phyloP scores from a whole-genome alignment of 1,140 invertebrate species.

The Gonioctena quinquepunctata region DNA sequence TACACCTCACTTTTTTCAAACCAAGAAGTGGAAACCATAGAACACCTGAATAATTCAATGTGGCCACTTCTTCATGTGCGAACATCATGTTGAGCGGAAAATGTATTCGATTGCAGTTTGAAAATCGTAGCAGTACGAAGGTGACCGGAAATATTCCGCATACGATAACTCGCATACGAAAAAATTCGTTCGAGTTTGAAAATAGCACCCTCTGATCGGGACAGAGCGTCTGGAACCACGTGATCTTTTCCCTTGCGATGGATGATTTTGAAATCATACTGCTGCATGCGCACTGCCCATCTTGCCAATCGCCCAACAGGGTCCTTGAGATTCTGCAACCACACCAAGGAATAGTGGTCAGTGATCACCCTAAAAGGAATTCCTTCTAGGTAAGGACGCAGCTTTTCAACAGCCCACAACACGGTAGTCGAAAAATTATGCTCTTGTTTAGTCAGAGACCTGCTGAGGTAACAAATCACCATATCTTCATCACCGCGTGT shows the following conservation, averaged over 20 bases:
- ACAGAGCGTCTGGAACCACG: not conserved
- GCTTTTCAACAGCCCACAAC: conserved; percentile 55
- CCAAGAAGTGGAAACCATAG: too few relatives aligned
- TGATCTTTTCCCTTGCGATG: not conserved
- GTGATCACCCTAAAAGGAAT: conserved; percentile 56
- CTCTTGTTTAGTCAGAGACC: conserved; percentile 49
- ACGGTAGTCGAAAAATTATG: conserved; percentile 56
- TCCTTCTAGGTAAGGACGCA: conserved; percentile 54
- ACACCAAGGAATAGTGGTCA: conserved; percentile 57
- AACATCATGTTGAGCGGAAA: too few relatives aligned
- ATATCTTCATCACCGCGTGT: conserved; percentile 27
- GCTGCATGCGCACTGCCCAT: conserved; percentile 45
- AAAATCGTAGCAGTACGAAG: too few relatives aligned
- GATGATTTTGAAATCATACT: not conserved
- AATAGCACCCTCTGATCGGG: too few relatives aligned
- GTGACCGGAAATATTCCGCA: too few relatives aligned
- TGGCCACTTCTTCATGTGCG: too few relatives aligned
- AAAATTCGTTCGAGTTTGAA: too few relatives aligned
- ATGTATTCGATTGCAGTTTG: too few relatives aligned
- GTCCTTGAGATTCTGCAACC: conserved; percentile 55
- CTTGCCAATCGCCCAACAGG: conserved; percentile 52
- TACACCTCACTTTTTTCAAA: too few relatives aligned
- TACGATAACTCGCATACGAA: too few relatives aligned
- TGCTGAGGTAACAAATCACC: conserved; percentile 42
- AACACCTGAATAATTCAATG: too few relatives aligned